A percentile compares a stretch with the other conserved stretches of the same genome.
These are phyloP conservation scores for Drosophila subquinaria DNA, from an alignment of 2,888 invertebrate species.

Conservation along the genomic window DNA sequence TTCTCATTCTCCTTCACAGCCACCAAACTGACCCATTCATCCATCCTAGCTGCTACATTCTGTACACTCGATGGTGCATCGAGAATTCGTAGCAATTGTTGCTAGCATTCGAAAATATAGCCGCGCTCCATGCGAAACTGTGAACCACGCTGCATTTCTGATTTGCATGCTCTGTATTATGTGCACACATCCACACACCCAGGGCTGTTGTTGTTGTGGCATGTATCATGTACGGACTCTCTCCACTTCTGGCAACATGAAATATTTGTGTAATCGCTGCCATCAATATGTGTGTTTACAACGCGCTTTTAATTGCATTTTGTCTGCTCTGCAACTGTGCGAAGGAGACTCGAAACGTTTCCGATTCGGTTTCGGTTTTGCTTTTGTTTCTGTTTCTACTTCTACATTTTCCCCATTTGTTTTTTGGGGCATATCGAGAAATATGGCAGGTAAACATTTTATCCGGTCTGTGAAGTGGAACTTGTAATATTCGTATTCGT, in stretches of 20 bases:
- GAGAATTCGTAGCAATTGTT: constrained; percentile 55
- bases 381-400: not conserved
- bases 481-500: constrained; percentile 1
- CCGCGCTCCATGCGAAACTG: constrained; percentile 21
- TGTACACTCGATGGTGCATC: constrained; percentile 43
- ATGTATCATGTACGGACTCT: constrained; percentile 24
- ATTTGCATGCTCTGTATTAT: constrained; percentile 24
- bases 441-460: constrained; percentile 28
- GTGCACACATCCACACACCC: constrained; percentile 2
- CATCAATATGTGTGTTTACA: constrained; percentile 58
- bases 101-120: constrained; percentile 39
- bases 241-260: constrained; percentile 32
- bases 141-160: constrained; percentile 35
- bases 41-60: constrained; percentile 10
- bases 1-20: not conserved
- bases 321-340: constrained; percentile 27
- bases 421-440: constrained; percentile 8
- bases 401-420: not conserved
- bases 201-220: constrained; percentile 4
- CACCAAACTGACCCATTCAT: not conserved
- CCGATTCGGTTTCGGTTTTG: constrained; percentile 20
- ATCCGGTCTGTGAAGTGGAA: constrained; percentile 11
- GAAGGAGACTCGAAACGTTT: constrained; percentile 27
- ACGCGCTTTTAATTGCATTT: constrained; percentile 64
- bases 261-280: constrained; percentile 56